phyloP scores from a whole-genome alignment of 1,140 invertebrate genomes.

The Drosophila nikananu region DNA sequence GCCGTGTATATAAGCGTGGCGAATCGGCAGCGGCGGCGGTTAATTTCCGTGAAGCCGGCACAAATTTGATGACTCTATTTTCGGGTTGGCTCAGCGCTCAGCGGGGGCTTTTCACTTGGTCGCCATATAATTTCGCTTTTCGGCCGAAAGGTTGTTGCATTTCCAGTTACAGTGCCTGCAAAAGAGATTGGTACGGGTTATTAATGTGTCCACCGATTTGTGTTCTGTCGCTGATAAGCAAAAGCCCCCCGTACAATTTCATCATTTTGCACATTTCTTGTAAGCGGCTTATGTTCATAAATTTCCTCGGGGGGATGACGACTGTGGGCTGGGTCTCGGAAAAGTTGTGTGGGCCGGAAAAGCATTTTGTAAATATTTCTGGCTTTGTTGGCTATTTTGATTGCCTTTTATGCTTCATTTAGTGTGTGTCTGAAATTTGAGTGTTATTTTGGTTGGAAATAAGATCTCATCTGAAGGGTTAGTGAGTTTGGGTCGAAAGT shows the following conservation, averaged over 20 bases:
- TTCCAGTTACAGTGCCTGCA: slow-evolving; percentile 64
- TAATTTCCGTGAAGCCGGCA: slow-evolving; percentile 65
- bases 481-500: neutral
- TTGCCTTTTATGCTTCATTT: slow-evolving; percentile 52
- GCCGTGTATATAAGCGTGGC: slow-evolving; percentile 63
- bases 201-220: slow-evolving; percentile 59
- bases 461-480: slow-evolving; percentile 4
- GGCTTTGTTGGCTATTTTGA: slow-evolving; percentile 41
- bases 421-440: slow-evolving; percentile 19
- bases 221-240: slow-evolving; percentile 69
- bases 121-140: slow-evolving; percentile 53
- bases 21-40: slow-evolving; percentile 68
- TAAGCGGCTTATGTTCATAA: slow-evolving; percentile 79
- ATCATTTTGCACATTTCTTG: slow-evolving; percentile 71
- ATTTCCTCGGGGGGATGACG: slow-evolving; percentile 42
- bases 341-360: slow-evolving; percentile 12
- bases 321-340: neutral
- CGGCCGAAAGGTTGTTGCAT: slow-evolving; percentile 45
- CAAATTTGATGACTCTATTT: slow-evolving; percentile 74
- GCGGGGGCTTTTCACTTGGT: slow-evolving; percentile 46
- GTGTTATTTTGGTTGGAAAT: neutral
- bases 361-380: slow-evolving; percentile 50
- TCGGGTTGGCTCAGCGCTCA: slow-evolving; percentile 61
- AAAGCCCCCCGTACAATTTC: slow-evolving; percentile 58
- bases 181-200: slow-evolving; percentile 62